Base-by-base conservation (phyloP, 2,888 invertebrate species). In the Anthoptus insignis region DNA sequence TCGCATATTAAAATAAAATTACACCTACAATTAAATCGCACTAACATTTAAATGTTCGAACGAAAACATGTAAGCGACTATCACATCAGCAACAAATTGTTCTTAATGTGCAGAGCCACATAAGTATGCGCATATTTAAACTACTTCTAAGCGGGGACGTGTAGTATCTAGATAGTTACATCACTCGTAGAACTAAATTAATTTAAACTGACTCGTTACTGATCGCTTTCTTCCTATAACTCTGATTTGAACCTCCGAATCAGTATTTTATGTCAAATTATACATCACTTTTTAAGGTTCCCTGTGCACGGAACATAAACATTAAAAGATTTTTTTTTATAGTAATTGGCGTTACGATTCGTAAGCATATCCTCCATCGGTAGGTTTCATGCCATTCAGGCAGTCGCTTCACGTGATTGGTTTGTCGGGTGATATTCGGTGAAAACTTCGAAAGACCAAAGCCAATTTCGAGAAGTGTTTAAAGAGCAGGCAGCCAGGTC, bases 71-170 rank as follows among this genome's bases (percentile, higher is more conserved):
- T 54, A 61, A 47, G 54, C 32, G 24, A 47, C 61, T 79, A 80
- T 78, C 76, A 73, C 69, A 72, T 75, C 79, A 77, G 78, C 80
- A 82, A 83, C 82, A 82, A 83, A 85, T 85, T 82, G 81, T 73
- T 61, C 53, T 61, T 54, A 54, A 53, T 61, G 81, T 82, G 76
- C 80, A 80, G 82, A 76, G 75, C 72, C 66, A 60, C 71, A 82
- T 82, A 81, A 77, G 53, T 84, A 83, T 84, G 82, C 80, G 82
- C 84, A 85, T 83, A 80, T n/a, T 81, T 81, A 81, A 83, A 73
- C 75, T 68, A 67, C 63, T 74, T 67, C 75, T 74, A 53, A 34
- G 13, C 61, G 34, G 24, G 61, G 82, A 79, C 80, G 76, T 79
- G 81, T 78, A 69, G 76, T 75, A 79, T 77, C 79, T 74, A n/a